Conservation (phyloP, 1,140 invertebrate species). For the Ooceraea biroi region DNA sequence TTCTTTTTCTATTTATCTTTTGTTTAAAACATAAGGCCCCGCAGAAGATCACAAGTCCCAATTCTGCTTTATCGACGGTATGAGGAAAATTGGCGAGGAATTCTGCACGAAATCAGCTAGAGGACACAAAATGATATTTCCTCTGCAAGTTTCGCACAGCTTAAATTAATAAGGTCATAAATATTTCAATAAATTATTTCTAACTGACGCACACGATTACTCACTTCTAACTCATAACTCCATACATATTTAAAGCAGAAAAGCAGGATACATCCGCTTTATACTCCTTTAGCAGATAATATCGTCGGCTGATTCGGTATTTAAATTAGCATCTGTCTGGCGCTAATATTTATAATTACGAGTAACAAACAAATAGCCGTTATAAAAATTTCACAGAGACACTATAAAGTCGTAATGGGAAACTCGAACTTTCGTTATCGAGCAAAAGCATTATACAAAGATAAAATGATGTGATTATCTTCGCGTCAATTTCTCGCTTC, state of each 20-base stretch:
- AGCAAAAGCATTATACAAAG: not conserved
- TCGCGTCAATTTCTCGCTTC: not conserved
- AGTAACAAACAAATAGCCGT: not conserved
- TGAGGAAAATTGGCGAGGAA: conserved; percentile 47
- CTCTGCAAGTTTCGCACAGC: not conserved
- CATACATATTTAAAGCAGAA: not conserved
- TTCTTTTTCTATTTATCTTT: not conserved
- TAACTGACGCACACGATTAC: not conserved
- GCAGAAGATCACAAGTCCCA: not conserved
- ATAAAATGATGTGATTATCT: too few species aligned
- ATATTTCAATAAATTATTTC: not conserved
- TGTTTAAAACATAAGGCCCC: not conserved
- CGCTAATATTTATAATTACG: not conserved
- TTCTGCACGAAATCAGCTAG: conserved; percentile 60
- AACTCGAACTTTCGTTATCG: not conserved
- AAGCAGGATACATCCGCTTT: not conserved
- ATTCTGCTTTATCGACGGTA: conserved; percentile 68
- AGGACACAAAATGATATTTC: conserved; percentile 67
- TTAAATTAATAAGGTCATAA: not conserved
- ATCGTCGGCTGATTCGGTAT: not conserved
- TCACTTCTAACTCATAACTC: not conserved
- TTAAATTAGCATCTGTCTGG: not conserved
- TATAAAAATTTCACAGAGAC: not conserved
- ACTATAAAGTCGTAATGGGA: not conserved
- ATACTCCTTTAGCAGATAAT: not conserved